phyloP scores from a whole-genome alignment of 1,140 invertebrate species.

The Neoseiulus cucumeris region DNA sequence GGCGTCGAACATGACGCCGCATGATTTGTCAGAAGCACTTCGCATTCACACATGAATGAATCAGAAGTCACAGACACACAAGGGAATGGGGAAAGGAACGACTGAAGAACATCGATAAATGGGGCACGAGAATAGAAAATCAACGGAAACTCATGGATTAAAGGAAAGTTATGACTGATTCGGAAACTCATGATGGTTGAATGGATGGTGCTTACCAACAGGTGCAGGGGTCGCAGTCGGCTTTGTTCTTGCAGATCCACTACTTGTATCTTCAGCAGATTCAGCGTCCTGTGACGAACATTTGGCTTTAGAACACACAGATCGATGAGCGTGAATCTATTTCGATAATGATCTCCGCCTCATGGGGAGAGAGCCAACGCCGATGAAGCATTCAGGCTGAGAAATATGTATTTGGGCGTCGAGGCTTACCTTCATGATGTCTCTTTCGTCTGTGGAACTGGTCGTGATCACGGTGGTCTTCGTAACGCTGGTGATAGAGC shows the following conservation, averaged over 20 bases:
- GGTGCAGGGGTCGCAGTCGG: constrained; percentile 9
- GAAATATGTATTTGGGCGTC: background rate
- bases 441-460: constrained; percentile 36
- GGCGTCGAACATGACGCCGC: background rate
- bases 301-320: too few relatives aligned
- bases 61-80: background rate
- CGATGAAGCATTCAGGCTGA: constrained; percentile 12
- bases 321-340: too few relatives aligned
- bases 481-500: background rate
- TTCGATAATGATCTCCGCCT: too few relatives aligned
- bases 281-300: constrained; percentile 36
- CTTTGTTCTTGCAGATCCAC: constrained; percentile 19
- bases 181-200: background rate
- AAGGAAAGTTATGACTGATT: background rate
- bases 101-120: background rate
- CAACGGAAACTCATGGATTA: too few relatives aligned
- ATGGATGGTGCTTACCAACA: background rate
- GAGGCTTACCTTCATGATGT: constrained; percentile 41
- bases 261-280: constrained; percentile 36
- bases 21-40: background rate
- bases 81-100: background rate
- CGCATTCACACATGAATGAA: background rate
- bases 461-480: background rate
- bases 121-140: too few relatives aligned
- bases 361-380: too few relatives aligned